A percentile compares a stretch with the other conserved stretches of the same genome.
Conservation (phyloP, 2,113 vertebrate species). For the Phrynosoma platyrhinos region DNA sequence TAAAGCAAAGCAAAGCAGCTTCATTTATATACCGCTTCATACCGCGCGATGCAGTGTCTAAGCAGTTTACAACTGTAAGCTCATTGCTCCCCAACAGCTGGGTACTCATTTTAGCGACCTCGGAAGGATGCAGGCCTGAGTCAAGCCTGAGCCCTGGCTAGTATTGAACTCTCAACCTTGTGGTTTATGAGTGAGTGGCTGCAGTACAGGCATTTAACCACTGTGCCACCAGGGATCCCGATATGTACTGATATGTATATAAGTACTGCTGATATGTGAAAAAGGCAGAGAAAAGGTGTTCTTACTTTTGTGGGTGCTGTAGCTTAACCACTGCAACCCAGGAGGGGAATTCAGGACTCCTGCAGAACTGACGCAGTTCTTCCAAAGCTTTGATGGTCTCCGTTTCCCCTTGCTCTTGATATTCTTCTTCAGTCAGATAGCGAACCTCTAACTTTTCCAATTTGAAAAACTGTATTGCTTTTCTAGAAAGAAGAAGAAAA, state of each 20-base stretch:
- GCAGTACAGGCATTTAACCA: too few relatives aligned
- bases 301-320: slow-evolving; percentile 79
- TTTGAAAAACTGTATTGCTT: slow-evolving; percentile 64
- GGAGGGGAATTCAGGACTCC: slow-evolving; percentile 75
- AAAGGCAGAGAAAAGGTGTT: not conserved
- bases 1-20: not conserved
- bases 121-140: too few relatives aligned
- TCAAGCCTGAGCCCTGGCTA: too few relatives aligned
- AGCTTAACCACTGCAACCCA: slow-evolving; percentile 83
- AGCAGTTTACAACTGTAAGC: too few relatives aligned
- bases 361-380: slow-evolving; percentile 80
- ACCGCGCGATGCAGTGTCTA: too few relatives aligned
- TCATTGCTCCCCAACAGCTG: too few relatives aligned
- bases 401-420: slow-evolving; percentile 78
- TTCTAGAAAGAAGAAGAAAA: slow-evolving; percentile 68
- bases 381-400: slow-evolving; percentile 80
- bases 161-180: too few relatives aligned
- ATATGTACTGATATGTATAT: too few relatives aligned
- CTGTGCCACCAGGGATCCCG: too few relatives aligned
- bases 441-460: slow-evolving; percentile 43
- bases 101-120: too few relatives aligned
- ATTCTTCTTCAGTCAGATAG: slow-evolving; percentile 84
- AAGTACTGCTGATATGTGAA: not conserved
- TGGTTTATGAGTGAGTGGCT: too few relatives aligned
- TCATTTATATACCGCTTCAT: too few relatives aligned